Conservation (phyloP, 2,113 vertebrate species). For the Cyphomyrus discorhynchus region DNA sequence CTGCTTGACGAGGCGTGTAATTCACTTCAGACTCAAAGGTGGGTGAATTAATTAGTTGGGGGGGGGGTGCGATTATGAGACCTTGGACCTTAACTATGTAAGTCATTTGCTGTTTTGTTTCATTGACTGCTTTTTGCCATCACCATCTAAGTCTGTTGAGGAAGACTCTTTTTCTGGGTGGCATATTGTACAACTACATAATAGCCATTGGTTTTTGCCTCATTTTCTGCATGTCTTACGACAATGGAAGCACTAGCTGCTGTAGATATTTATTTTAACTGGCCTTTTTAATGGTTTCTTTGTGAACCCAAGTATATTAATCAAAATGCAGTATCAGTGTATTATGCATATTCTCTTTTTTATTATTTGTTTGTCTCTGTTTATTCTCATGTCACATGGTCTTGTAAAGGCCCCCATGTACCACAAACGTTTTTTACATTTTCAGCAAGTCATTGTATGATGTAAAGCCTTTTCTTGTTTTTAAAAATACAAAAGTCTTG, state of each 20-base stretch:
- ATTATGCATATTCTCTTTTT: constrained; percentile 45
- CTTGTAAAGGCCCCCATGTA: constrained; percentile 38
- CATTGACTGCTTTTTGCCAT: neutral
- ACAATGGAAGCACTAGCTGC: constrained; percentile 27
- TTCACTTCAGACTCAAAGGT: neutral
- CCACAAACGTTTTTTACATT: constrained; percentile 45
- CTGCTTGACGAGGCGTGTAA: neutral
- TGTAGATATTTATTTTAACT: constrained; percentile 26
- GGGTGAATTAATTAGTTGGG: neutral
- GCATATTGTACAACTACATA: neutral
- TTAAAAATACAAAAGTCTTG: constrained; percentile 23
- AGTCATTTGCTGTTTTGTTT: neutral
- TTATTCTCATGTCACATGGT: constrained; percentile 23
- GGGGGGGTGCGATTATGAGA: neutral
- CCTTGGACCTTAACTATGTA: neutral
- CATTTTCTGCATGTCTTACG: constrained; percentile 16
- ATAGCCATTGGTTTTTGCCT: neutral
- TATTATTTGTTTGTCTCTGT: constrained; percentile 33
- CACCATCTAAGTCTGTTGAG: neutral
- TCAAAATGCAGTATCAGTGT: constrained; percentile 56
- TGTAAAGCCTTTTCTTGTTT: constrained; percentile 37
- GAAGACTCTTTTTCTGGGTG: neutral
- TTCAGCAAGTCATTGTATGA: constrained; percentile 43
- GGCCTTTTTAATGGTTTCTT: constrained; percentile 1
- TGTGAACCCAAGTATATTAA: constrained; percentile 35